Conservation (phyloP, 92 coral and sea anemone species). For the Epizoanthus ramosus region DNA sequence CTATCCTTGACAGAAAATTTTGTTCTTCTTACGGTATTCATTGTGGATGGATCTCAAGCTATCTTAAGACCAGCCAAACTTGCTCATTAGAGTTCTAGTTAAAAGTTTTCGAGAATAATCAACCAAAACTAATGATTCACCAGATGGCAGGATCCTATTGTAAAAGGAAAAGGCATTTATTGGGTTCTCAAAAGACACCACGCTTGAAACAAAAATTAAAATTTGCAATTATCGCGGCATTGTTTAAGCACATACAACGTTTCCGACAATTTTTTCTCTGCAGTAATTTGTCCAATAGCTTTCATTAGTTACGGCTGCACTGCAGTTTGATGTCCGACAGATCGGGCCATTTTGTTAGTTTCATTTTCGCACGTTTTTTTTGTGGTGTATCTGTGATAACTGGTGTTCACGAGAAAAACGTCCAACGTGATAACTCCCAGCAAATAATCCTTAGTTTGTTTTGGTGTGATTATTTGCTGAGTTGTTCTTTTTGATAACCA, state of each 20-base stretch:
- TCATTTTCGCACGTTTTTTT: background rate
- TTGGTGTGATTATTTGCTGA: background rate
- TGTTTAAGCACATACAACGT: constrained; percentile 34
- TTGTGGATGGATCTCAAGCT: constrained; percentile 16
- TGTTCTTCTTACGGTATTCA: constrained; percentile 11
- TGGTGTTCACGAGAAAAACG: background rate
- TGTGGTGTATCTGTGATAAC: background rate
- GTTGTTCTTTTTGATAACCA: constrained; percentile 18
- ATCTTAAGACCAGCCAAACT: constrained; percentile 33
- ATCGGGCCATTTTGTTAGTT: constrained; percentile 17
- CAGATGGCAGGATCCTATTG: constrained; percentile 67
- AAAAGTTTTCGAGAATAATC: constrained; percentile 30
- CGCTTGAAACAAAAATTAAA: constrained; percentile 81
- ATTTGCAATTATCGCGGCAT: constrained; percentile 76
- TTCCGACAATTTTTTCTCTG: constrained; percentile 9
- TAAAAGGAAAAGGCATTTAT: constrained; percentile 65
- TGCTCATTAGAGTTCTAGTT: constrained; percentile 8
- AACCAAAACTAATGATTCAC: constrained; percentile 21
- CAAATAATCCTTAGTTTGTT: no score
- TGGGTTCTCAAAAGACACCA: constrained; percentile 84
- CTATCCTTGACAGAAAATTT: background rate
- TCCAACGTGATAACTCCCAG: no score
- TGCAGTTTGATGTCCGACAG: background rate
- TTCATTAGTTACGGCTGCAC: constrained; percentile 25
- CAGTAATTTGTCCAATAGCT: constrained; percentile 24